A percentile compares a stretch with the other conserved stretches of the same genome.
Conservation (phyloP, 2,113 vertebrate species). For the Oryzias woworae region DNA sequence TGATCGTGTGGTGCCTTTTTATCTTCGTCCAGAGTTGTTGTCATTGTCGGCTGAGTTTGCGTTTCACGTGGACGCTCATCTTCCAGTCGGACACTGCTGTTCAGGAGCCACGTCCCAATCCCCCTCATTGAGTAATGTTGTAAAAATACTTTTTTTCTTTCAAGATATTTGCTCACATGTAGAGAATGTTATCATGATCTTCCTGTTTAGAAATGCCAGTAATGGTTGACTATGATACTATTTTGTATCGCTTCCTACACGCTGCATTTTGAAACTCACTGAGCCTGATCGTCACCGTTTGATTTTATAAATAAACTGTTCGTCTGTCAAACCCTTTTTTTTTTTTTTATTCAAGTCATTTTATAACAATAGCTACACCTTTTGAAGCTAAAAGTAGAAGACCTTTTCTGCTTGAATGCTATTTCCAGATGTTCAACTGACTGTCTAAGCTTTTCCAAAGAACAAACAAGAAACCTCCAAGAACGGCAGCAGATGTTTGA, state of each 20-base stretch:
- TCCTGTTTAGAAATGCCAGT: constrained; percentile 72
- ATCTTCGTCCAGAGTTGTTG: constrained; percentile 50
- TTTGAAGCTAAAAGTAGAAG: constrained; percentile 24
- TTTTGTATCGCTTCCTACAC: constrained; percentile 80
- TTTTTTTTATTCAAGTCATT: constrained; percentile 2
- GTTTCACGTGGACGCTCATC: constrained; percentile 51
- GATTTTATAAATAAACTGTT: constrained; percentile 81
- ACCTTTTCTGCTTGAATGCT: not conserved
- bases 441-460: constrained; percentile 5
- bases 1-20: constrained; percentile 92
- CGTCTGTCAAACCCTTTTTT: constrained; percentile 38
- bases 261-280: constrained; percentile 73
- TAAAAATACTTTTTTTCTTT: constrained; percentile 53
- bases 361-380: constrained; percentile 6
- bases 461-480: constrained; percentile 27
- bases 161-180: constrained; percentile 58
- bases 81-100: constrained; percentile 56
- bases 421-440: constrained; percentile 2
- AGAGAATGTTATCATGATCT: constrained; percentile 72
- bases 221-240: constrained; percentile 74
- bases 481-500: constrained; percentile 40
- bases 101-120: constrained; percentile 43
- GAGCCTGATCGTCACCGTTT: constrained; percentile 74
- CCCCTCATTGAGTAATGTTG: constrained; percentile 73
- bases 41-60: constrained; percentile 46